Evolutionary conservation across 2,113 vertebrate genomes (phyloP), one percentile per base, ranked within the genome.

Genomic region (Rostratula benghalensis): DNA sequence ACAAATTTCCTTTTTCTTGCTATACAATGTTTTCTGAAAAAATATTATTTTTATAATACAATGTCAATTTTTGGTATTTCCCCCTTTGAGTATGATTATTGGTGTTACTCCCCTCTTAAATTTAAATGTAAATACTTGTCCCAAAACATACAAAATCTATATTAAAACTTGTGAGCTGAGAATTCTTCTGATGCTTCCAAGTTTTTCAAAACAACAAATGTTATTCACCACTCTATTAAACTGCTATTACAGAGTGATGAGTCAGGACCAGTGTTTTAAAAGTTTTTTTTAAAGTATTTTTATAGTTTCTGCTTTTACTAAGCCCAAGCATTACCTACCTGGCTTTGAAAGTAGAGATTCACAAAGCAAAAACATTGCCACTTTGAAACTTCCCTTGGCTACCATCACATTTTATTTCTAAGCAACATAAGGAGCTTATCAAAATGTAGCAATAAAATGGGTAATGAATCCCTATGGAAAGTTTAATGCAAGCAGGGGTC

Each of bases 271-370:
- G 16, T 46, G 21, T 53, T 77, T 83, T 56, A 65, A 73, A n/a
- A n/a, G n/a, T n/a, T n/a, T 87, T 94, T 92, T 91, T 35, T 74
- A 17, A 95, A 86, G 43, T 37, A 45, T 93, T 93, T 89, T 97
- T 83, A 91, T 67, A 84, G 41, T 57, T 90, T 94, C 67, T 89
- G 53, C 50, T 70, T 68, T 92, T 86, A 92, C 37, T 46, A 84
- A 97, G 15, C 13, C 64, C 54, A 53, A 83, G 41, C 2, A n/a
- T 86, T 95, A 91, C 51, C 37, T 81, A 19, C 25, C 18, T 7
- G 54, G 22, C 27, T 84, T 94, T 95, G 69, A 94, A 94, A 95
- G 53, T 1, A 89, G 70, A 86, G 27, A 89, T 76, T 57, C 61
- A 46, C 57, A 91, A 85, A 87, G 37, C 31, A 82, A 96, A 67